phyloP scores from a whole-genome alignment of 2,113 vertebrate genomes.

The Callocephalon fimbriatum region DNA sequence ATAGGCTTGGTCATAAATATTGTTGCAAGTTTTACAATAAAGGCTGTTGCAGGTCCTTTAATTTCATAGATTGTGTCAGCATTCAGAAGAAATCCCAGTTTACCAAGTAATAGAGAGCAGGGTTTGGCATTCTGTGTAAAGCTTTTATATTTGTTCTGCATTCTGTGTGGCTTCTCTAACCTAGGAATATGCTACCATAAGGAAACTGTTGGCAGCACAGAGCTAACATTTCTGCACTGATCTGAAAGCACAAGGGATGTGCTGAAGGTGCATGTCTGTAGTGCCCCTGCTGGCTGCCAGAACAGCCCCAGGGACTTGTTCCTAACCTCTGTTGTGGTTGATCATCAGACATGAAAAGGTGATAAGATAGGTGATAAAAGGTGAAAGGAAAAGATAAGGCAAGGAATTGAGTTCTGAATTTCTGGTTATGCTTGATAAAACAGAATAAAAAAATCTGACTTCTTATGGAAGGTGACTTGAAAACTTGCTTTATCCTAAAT shows the following conservation, averaged over 20 bases:
- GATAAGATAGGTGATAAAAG: not conserved
- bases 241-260: rapidly evolving
- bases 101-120: not conserved
- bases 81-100: not conserved
- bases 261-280: not conserved
- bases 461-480: not conserved
- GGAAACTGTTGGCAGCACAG: not conserved
- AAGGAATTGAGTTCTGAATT: not conserved
- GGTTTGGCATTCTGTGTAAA: not conserved
- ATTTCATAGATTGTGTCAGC: not conserved
- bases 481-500: not conserved
- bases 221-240: not conserved
- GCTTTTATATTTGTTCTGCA: not conserved
- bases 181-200: not conserved
- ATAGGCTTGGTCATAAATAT: too few relatives aligned
- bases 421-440: not conserved
- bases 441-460: not conserved
- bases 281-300: not conserved
- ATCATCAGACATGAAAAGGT: too few relatives aligned
- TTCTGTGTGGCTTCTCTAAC: not conserved
- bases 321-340: rapidly evolving
- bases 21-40: not conserved
- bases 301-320: not conserved
- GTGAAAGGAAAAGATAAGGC: not conserved
- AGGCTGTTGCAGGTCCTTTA: not conserved